A percentile compares a stretch with the other conserved stretches of the same genome.
phyloP scores from a whole-genome alignment of 2,888 invertebrate genomes.

The Tryphoninae sp. region DNA sequence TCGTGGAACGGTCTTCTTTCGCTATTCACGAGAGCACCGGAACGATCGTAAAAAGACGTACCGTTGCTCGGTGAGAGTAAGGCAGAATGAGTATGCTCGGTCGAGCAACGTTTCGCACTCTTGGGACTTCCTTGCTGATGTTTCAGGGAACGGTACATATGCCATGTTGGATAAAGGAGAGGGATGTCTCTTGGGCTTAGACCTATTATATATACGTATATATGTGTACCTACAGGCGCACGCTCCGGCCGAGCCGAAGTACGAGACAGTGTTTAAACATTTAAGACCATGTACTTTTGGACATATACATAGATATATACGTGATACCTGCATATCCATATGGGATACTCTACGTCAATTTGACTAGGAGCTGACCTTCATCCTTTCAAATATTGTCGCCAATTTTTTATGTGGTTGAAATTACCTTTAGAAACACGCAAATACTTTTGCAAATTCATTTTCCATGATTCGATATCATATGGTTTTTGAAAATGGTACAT shows the following conservation, averaged over 20 bases:
- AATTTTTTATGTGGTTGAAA: neutral
- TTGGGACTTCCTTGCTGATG: constrained; percentile 45
- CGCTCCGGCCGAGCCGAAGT: constrained; percentile 40
- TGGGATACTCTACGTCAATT: neutral
- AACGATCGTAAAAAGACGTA: constrained; percentile 58
- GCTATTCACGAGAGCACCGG: constrained; percentile 32
- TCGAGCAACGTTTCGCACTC: constrained; percentile 59
- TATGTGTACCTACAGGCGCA: constrained; percentile 22
- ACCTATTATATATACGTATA: neutral
- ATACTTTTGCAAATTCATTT: neutral
- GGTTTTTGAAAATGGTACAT: neutral
- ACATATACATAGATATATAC: constrained; percentile 10
- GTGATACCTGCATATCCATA: neutral
- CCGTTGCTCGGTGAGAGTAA: constrained; percentile 12
- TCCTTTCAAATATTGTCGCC: neutral
- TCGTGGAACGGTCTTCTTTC: constrained; percentile 32
- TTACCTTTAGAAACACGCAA: neutral
- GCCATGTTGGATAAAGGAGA: constrained; percentile 23
- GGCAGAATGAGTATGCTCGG: constrained; percentile 34
- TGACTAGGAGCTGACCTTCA: neutral
- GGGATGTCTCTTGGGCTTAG: constrained; percentile 33
- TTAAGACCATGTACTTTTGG: constrained; percentile 32
- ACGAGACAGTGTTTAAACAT: constrained; percentile 55
- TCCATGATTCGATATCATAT: neutral
- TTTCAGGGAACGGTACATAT: constrained; percentile 14